These are phyloP conservation scores for Baronia brevicornis DNA, from an alignment of 2,888 invertebrate species.

Conservation along the genomic window DNA sequence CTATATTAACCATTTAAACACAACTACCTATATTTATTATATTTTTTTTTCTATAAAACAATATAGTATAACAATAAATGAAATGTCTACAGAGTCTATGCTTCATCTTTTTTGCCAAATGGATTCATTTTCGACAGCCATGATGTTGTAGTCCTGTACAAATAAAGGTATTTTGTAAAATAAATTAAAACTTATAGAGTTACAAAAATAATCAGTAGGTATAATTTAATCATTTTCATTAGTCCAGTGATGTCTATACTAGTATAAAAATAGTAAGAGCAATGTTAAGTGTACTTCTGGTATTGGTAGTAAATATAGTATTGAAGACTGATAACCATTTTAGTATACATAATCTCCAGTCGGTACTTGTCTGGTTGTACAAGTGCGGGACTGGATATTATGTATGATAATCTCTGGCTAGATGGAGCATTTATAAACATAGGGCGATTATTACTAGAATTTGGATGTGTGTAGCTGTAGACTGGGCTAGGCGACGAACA, in stretches of 20 bases:
- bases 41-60: constrained; percentile 50
- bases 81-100: constrained; percentile 40
- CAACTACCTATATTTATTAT: constrained; percentile 50
- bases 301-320: too few relatives aligned
- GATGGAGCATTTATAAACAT: too few relatives aligned
- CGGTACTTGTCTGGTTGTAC: too few relatives aligned
- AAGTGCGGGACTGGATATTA: too few relatives aligned
- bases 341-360: too few relatives aligned
- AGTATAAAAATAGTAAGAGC: too few relatives aligned
- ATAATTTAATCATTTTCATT: background rate
- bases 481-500: too few relatives aligned
- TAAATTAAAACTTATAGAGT: constrained; percentile 7
- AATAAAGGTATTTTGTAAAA: constrained; percentile 12
- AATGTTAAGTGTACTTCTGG: too few relatives aligned
- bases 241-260: constrained; percentile 1
- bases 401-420: too few relatives aligned
- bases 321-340: too few relatives aligned
- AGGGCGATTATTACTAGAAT: too few relatives aligned
- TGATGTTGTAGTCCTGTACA: constrained; percentile 61
- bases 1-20: constrained; percentile 19
- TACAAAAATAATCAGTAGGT: constrained; percentile 2
- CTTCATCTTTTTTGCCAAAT: constrained; percentile 81
- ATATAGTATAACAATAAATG: constrained; percentile 34
- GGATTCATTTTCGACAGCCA: constrained; percentile 88
- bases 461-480: too few relatives aligned